Conservation (phyloP, 2,888 invertebrate species). For the Trissonchulus sp. region DNA sequence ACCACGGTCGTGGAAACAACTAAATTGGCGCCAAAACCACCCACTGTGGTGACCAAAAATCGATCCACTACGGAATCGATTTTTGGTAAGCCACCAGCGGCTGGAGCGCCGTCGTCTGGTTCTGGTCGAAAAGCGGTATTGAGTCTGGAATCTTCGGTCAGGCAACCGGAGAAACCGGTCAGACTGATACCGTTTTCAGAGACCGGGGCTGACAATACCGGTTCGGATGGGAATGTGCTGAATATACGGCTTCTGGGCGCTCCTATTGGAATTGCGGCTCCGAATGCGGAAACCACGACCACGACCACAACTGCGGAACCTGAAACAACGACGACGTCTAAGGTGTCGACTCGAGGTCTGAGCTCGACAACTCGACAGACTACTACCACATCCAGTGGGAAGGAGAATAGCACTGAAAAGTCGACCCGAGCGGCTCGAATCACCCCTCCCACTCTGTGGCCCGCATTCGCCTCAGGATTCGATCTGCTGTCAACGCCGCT, state of each 20-base stretch:
- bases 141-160: neutral
- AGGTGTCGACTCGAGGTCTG: too few species aligned
- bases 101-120: neutral
- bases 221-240: neutral
- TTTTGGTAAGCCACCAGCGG: neutral
- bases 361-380: too few species aligned
- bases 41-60: neutral
- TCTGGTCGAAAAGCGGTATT: neutral
- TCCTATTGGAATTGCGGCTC: neutral
- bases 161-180: neutral
- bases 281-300: neutral
- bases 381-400: neutral
- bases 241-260: conserved; percentile 3
- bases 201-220: neutral
- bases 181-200: neutral
- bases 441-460: too few species aligned
- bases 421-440: too few species aligned
- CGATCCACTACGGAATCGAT: neutral
- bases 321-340: too few species aligned
- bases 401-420: too few species aligned
- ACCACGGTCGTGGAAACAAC: neutral
- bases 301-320: too few species aligned
- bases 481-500: too few species aligned
- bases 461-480: neutral
- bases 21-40: neutral